Conservation (phyloP, 2,797 vertebrate species). For the Sebastes itinus region DNA sequence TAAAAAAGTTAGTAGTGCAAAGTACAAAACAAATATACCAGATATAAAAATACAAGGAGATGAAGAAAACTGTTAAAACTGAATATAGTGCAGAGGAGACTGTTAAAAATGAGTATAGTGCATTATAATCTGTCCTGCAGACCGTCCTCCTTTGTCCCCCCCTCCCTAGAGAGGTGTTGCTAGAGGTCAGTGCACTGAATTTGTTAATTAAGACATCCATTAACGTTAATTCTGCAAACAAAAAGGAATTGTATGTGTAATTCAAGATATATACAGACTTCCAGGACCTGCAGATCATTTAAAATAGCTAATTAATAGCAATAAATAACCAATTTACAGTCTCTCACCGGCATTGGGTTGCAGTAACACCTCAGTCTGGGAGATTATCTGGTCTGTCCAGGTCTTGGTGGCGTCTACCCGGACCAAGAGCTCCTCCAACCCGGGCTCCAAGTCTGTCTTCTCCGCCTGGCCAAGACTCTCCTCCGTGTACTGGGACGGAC, state of each 20-base stretch:
- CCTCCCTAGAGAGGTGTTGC: too few relatives aligned
- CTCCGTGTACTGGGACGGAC: constrained; percentile 87
- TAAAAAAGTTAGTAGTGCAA: too few relatives aligned
- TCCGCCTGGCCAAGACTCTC: constrained; percentile 94
- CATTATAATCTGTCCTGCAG: too few relatives aligned
- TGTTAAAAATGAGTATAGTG: too few relatives aligned
- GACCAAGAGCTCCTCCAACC: constrained; percentile 90
- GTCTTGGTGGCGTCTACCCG: constrained; percentile 91
- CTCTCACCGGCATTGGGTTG: constrained; percentile 94
- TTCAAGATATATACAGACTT: not conserved
- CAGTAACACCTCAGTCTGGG: constrained; percentile 92
- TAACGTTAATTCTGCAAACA: not conserved
- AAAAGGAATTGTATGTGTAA: not conserved
- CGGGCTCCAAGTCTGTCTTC: constrained; percentile 91
- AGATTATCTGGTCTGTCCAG: constrained; percentile 94
- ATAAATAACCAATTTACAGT: not conserved
- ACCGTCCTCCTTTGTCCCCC: too few relatives aligned
- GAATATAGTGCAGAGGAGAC: too few relatives aligned
- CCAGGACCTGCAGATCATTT: too few relatives aligned
- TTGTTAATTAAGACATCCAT: not conserved
- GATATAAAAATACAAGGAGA: too few relatives aligned
- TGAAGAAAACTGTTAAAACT: too few relatives aligned
- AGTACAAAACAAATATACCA: too few relatives aligned
- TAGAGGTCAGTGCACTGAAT: not conserved
- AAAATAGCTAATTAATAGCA: not conserved